Conservation (phyloP, 2,113 vertebrate genomes). For the Oreocharis arfaki region DNA sequence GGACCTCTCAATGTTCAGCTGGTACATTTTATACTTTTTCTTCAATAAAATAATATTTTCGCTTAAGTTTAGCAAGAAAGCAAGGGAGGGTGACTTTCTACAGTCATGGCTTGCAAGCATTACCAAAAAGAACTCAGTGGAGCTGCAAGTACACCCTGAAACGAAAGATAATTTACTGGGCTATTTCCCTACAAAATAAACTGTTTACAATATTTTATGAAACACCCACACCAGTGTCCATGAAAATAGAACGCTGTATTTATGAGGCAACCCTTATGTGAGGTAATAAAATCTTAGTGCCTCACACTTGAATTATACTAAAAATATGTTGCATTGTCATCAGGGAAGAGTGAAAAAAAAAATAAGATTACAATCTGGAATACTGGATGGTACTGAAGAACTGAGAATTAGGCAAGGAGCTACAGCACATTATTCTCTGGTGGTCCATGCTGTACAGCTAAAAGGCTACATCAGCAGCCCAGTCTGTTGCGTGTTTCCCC, state of each 20-base stretch:
- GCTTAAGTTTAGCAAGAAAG: neutral
- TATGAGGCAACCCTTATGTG: neutral
- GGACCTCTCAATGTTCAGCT: neutral
- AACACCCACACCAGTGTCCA: neutral
- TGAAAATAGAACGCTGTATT: constrained; percentile 30
- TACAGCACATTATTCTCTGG: neutral
- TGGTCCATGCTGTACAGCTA: neutral
- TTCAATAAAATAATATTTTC: neutral
- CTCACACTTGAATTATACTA: neutral
- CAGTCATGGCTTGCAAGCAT: neutral
- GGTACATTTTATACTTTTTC: neutral
- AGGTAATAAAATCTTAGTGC: constrained; percentile 4
- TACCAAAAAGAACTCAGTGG: neutral
- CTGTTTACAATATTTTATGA: constrained; percentile 33
- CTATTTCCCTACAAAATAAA: constrained; percentile 34
- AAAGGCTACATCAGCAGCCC: accelerated
- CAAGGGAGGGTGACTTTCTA: neutral
- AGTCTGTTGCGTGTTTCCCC: neutral
- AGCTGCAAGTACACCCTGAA: neutral
- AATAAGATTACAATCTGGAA: neutral
- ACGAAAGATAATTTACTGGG: neutral
- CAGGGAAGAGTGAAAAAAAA: neutral
- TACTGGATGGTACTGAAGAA: neutral
- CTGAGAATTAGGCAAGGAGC: neutral
- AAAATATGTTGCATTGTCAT: constrained; percentile 21